phyloP scores from a whole-genome alignment of 2,797 vertebrate species.

The Cossypha caffra region DNA sequence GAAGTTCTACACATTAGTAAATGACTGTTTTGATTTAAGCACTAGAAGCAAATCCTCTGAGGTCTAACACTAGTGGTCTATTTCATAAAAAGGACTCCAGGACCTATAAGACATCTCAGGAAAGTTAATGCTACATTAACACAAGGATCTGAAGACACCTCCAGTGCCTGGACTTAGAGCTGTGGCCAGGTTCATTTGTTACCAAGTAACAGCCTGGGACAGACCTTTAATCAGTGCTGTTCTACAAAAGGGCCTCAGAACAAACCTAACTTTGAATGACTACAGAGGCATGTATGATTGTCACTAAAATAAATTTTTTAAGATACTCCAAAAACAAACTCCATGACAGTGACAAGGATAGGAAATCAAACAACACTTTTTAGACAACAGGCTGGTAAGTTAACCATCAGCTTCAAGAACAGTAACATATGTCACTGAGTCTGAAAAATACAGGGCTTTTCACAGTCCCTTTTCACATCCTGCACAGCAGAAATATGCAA shows the following conservation, averaged over 20 bases:
- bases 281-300: neutral
- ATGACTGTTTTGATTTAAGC: neutral
- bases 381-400: neutral
- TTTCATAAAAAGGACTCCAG: neutral
- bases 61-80: neutral
- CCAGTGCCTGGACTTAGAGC: too few species aligned
- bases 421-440: neutral
- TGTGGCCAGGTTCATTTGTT: neutral
- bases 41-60: neutral
- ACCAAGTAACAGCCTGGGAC: neutral
- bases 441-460: neutral
- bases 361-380: neutral
- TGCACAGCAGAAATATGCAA: neutral
- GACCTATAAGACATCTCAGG: neutral
- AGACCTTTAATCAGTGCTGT: neutral
- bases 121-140: neutral
- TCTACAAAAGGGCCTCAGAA: neutral
- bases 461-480: neutral
- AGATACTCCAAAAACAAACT: neutral
- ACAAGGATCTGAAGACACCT: neutral
- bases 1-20: neutral
- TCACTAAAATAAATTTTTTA: neutral
- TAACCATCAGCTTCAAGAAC: neutral
- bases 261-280: neutral
- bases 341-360: fast-evolving